Conservation (phyloP, 92 coral and sea anemone genomes). For the Umimayanthus kanabou region DNA sequence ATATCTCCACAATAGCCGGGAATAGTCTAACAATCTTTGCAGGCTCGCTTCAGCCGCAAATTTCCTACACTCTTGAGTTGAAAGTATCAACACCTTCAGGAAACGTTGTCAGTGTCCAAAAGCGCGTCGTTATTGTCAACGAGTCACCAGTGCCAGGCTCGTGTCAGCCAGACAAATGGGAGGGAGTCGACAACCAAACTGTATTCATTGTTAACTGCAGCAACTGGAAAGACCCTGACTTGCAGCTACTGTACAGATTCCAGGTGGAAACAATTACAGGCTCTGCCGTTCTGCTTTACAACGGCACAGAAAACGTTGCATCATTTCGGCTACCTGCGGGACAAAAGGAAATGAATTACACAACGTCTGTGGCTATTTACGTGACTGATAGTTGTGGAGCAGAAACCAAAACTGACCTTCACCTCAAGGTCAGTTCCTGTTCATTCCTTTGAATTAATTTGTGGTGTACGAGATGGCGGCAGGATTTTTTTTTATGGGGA, state of each 20-base stretch:
- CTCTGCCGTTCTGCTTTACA: neutral
- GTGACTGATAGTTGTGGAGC: constrained; percentile 7
- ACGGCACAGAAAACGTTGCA: neutral
- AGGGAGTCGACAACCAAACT: constrained; percentile 6
- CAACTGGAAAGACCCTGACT: constrained; percentile 11
- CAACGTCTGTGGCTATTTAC: neutral
- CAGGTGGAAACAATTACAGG: neutral
- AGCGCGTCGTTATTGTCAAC: neutral
- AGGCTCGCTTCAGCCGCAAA: neutral
- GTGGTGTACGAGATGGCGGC: neutral
- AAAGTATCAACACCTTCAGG: constrained; percentile 7
- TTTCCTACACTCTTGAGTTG: neutral
- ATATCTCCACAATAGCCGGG: neutral
- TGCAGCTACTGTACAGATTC: neutral
- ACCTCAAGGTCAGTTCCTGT: neutral
- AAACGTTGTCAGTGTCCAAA: neutral
- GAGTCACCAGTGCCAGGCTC: neutral
- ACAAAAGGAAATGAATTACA: neutral
- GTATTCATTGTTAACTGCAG: constrained; percentile 10
- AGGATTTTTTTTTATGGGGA: too few species aligned
- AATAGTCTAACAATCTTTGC: neutral
- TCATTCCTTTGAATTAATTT: neutral
- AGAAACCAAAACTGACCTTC: neutral
- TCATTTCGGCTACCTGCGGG: constrained; percentile 9
- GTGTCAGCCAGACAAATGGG: constrained; percentile 1